Conservation (phyloP, 2,113 vertebrate species). For the Rissa tridactyla region DNA sequence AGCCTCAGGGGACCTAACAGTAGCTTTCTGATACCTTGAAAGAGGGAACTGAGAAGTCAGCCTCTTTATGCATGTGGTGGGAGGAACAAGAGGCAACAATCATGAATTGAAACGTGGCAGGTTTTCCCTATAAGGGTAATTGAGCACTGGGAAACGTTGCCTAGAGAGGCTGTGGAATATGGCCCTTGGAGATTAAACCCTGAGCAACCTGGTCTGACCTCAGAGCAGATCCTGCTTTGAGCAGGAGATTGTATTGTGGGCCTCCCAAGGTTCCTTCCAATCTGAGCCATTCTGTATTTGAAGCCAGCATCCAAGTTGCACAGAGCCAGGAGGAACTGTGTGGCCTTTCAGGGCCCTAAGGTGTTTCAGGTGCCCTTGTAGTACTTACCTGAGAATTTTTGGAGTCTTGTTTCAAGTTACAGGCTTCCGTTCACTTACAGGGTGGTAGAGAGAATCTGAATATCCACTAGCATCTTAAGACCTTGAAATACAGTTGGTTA, state of each 20-base stretch:
- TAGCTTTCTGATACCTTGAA: neutral
- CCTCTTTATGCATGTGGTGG: fast-evolving
- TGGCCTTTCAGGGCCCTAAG: neutral
- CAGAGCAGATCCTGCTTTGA: neutral
- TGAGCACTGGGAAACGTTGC: neutral
- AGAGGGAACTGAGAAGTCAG: neutral
- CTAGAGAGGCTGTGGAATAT: neutral
- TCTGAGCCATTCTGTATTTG: neutral
- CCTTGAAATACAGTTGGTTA: neutral
- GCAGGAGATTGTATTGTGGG: neutral
- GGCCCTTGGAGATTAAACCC: neutral
- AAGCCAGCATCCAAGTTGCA: neutral
- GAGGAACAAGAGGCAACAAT: neutral
- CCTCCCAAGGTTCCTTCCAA: neutral
- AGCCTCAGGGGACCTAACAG: neutral
- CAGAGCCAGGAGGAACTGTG: neutral
- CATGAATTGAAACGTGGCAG: neutral
- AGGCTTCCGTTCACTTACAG: neutral
- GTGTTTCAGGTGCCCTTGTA: neutral
- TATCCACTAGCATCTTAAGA: neutral
- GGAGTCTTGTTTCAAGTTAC: neutral
- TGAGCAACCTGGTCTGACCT: neutral
- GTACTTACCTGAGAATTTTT: neutral
- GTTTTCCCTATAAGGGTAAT: neutral
- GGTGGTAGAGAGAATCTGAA: neutral